These are phyloP conservation scores for Drymonia ruficornis DNA, from an alignment of 2,888 invertebrate species.

Conservation along the genomic window DNA sequence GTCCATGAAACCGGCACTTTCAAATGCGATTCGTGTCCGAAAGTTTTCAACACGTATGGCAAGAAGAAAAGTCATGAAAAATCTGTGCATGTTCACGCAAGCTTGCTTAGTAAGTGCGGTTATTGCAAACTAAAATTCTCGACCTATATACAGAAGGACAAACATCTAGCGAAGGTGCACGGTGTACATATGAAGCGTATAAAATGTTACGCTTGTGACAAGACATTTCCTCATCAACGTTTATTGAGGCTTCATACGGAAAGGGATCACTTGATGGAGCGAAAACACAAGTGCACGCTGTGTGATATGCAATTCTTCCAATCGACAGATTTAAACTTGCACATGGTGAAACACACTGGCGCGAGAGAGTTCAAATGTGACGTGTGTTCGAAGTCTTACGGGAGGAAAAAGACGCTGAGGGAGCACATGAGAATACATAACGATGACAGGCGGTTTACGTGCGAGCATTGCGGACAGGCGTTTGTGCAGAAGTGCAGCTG, in stretches of 20 bases:
- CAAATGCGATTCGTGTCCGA: constrained; percentile 60
- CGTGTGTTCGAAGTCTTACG: constrained; percentile 45
- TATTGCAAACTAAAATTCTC: constrained; percentile 56
- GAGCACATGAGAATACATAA: constrained; percentile 53
- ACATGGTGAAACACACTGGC: constrained; percentile 40
- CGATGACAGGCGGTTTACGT: constrained; percentile 40
- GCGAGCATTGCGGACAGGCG: constrained; percentile 34
- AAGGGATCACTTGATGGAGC: constrained; percentile 53
- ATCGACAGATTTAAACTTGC: constrained; percentile 37
- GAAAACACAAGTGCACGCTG: constrained; percentile 46
- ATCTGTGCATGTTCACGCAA: constrained; percentile 53
- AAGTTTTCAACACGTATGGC: constrained; percentile 66
- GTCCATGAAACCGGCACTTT: constrained; percentile 53
- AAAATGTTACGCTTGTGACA: constrained; percentile 56
- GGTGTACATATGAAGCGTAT: constrained; percentile 35
- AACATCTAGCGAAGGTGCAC: constrained; percentile 51
- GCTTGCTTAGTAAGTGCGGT: constrained; percentile 48
- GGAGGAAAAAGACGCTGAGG: constrained; percentile 35
- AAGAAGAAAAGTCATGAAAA: constrained; percentile 68
- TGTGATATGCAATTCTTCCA: constrained; percentile 53
- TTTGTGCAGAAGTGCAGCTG: constrained; percentile 51
- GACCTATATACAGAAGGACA: constrained; percentile 45
- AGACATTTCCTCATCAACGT: constrained; percentile 41
- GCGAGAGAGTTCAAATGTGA: constrained; percentile 40
- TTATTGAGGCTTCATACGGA: constrained; percentile 50